phyloP scores from a whole-genome alignment of 2,888 invertebrate species.

The Calameuta idolon region DNA sequence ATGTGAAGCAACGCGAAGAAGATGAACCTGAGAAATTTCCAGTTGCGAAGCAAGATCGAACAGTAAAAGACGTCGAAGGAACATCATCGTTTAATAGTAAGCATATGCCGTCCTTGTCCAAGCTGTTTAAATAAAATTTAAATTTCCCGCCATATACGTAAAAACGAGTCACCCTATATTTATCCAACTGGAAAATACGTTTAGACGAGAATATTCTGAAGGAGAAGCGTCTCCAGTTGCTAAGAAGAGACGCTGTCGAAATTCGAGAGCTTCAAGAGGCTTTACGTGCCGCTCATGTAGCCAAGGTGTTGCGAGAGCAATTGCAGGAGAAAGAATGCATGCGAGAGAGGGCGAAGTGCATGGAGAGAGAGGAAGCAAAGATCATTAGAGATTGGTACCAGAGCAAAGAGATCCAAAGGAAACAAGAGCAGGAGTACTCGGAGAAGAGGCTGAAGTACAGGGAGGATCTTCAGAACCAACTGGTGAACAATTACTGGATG shows the following conservation, averaged over 20 bases:
- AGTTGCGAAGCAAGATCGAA: too few relatives aligned
- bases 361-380: slow-evolving; percentile 18
- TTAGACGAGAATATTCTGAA: slow-evolving; percentile 26
- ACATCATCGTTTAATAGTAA: too few relatives aligned
- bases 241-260: slow-evolving; percentile 28
- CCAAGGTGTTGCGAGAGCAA: slow-evolving; percentile 20
- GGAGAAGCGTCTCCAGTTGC: slow-evolving; percentile 25
- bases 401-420: slow-evolving; percentile 19
- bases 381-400: slow-evolving; percentile 26
- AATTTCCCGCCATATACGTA: too few relatives aligned
- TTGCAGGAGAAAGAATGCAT: slow-evolving; percentile 21
- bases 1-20: too few relatives aligned
- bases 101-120: too few relatives aligned
- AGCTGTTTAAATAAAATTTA: too few relatives aligned
- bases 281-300: slow-evolving; percentile 22
- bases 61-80: too few relatives aligned
- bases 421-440: slow-evolving; percentile 17
- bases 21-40: too few relatives aligned
- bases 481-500: slow-evolving; percentile 34
- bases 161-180: too few relatives aligned
- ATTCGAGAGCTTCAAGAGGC: slow-evolving; percentile 25
- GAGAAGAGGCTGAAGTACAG: slow-evolving; percentile 26
- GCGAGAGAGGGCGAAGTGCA: slow-evolving; percentile 19
- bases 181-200: not conserved
- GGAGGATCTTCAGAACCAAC: slow-evolving; percentile 39